Base-by-base conservation (phyloP, 2,888 invertebrate species). In the Ormyrus thymus region DNA sequence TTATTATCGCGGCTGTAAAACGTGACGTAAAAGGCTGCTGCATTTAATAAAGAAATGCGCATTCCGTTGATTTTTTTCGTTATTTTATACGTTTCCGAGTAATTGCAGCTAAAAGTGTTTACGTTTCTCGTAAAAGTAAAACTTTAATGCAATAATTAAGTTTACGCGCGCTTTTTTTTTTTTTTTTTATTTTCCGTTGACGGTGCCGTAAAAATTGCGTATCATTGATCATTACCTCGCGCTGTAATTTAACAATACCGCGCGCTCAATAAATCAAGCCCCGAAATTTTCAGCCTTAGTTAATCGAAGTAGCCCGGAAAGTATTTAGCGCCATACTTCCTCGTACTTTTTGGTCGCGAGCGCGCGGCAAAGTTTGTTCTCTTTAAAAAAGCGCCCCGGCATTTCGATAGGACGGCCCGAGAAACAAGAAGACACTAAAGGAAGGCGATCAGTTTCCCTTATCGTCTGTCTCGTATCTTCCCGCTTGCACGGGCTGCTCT, bases 401-500 rank as follows among this genome's bases (percentile, higher is more conserved):
- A 11, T 13, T 46, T 15, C 43, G 61, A 29, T 7, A n/a, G 48
- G 11, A n/a, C 43, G 58, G 9, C 50, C 65, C 58, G 68, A 69
- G 61, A 77, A 75, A 66, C 29, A 59, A 74, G 51, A 51, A 66
- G 65, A 64, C 29, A 68, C 53, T 46, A 15, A 29, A 29, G 61
- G 45, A 45, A 72, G 79, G 80, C 80, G 83, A 89, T 88, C 86
- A 86, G 84, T 87, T 88, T 85, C 83, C 84, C 86, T 87, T 88
- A 87, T 87, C 86, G 83, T 84, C 76, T 79, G 82, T 81, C 84
- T 84, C 86, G 84, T 85, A 87, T 87, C 86, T 86, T 79, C 77
- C 81, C 76, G 79, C 84, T 85, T 84, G 83, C 84, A 85, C 84
- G 78, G 82, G 68, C 81, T 83, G 81, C 83, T 85, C 87, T 87